Conservation (phyloP, 2,888 invertebrate species). For the Drosophila histrio region DNA sequence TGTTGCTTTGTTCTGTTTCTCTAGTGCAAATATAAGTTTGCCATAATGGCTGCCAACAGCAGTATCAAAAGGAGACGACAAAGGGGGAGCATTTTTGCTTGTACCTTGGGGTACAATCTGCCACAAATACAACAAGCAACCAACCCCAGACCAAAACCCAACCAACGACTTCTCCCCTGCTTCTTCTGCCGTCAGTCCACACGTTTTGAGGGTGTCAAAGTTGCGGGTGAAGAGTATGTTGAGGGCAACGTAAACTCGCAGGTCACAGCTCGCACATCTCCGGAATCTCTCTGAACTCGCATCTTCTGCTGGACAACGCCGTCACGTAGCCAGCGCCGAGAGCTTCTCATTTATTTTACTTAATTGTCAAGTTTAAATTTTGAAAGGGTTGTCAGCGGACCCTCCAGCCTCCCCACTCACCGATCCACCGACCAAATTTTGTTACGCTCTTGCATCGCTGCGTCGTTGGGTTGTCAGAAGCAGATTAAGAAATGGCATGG, state of each 20-base stretch:
- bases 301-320: constrained; percentile 60
- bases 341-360: constrained; percentile 81
- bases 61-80: constrained; percentile 31
- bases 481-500: constrained; percentile 39
- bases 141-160: constrained; percentile 7
- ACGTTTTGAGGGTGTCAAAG: constrained; percentile 64
- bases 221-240: constrained; percentile 52
- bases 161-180: not conserved
- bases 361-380: constrained; percentile 80
- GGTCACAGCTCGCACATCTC: constrained; percentile 37
- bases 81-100: constrained; percentile 35
- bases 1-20: constrained; percentile 66
- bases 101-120: constrained; percentile 78
- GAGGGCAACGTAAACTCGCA: constrained; percentile 35
- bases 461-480: constrained; percentile 42
- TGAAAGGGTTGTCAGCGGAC: constrained; percentile 73
- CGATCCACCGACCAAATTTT: constrained; percentile 27
- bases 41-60: constrained; percentile 77
- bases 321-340: constrained; percentile 63
- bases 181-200: constrained; percentile 4
- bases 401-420: constrained; percentile 1
- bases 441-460: constrained; percentile 62
- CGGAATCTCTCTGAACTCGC: constrained; percentile 35
- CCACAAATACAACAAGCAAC: constrained; percentile 59
- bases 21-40: constrained; percentile 77